Evolutionary conservation across 1,140 invertebrate species (phyloP).

Genomic region (Propsilocerus akamusi): DNA sequence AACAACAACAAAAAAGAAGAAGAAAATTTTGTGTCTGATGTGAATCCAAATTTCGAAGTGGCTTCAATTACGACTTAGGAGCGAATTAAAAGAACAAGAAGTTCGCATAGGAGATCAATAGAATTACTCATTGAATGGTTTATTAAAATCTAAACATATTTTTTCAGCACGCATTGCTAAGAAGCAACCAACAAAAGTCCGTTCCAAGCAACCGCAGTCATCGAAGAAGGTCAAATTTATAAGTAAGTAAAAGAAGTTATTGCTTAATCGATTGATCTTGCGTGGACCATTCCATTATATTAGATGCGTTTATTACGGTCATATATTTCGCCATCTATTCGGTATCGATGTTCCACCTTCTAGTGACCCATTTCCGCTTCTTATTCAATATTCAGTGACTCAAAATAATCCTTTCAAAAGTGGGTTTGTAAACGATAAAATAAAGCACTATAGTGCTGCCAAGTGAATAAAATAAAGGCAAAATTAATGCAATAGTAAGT

Average conservation of each 20-base stretch:
- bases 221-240: conserved; percentile 78
- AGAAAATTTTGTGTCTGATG: background rate
- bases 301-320: no score
- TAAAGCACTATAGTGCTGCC: background rate
- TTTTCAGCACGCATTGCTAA: background rate
- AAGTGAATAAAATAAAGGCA: background rate
- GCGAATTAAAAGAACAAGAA: no score
- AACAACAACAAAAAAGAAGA: background rate
- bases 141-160: no score
- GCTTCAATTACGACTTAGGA: no score
- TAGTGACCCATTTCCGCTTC: background rate
- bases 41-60: background rate
- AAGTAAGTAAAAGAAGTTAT: conserved; percentile 45
- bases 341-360: no score
- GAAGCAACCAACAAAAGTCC: conserved; percentile 25
- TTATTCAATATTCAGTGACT: background rate
- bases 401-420: background rate
- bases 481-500: background rate
- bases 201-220: conserved; percentile 44
- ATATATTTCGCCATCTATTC: no score
- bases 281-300: background rate
- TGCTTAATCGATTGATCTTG: background rate
- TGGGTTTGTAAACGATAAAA: background rate
- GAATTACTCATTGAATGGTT: no score
- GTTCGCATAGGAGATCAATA: no score